These are phyloP conservation scores for Lepus oiostolus DNA, from an alignment of 2,797 vertebrate species.

Conservation along the genomic window DNA sequence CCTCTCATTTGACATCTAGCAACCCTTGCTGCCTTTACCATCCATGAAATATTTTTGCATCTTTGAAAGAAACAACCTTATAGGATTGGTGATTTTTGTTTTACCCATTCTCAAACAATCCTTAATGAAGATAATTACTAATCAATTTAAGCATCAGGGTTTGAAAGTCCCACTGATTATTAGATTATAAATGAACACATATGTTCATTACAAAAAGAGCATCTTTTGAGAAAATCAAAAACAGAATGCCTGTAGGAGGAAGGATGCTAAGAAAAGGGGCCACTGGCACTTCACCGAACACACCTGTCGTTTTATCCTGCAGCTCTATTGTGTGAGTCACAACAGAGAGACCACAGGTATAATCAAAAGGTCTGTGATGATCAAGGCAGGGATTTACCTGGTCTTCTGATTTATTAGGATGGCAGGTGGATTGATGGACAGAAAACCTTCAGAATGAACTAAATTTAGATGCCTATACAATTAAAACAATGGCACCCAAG, in stretches of 20 bases:
- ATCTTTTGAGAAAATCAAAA: neutral
- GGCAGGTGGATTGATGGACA: neutral
- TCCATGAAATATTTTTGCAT: neutral
- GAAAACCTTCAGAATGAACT: neutral
- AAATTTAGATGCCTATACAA: neutral
- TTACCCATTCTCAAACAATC: neutral
- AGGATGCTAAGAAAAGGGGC: neutral
- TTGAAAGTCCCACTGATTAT: constrained; percentile 33
- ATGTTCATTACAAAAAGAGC: neutral
- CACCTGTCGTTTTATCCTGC: neutral
- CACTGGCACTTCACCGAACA: neutral
- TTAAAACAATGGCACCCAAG: neutral
- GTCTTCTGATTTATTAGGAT: neutral
- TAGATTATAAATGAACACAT: neutral
- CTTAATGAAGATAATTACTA: neutral
- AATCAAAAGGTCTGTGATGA: neutral
- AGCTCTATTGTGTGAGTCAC: too few species aligned
- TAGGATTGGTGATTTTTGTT: neutral
- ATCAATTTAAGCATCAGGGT: neutral
- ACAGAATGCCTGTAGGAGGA: neutral
- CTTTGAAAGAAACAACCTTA: neutral
- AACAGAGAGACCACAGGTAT: neutral
- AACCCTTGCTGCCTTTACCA: neutral
- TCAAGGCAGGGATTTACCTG: neutral
- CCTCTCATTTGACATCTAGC: neutral